phyloP scores from a whole-genome alignment of 2,888 invertebrate genomes.

The Tenthredo amoena region DNA sequence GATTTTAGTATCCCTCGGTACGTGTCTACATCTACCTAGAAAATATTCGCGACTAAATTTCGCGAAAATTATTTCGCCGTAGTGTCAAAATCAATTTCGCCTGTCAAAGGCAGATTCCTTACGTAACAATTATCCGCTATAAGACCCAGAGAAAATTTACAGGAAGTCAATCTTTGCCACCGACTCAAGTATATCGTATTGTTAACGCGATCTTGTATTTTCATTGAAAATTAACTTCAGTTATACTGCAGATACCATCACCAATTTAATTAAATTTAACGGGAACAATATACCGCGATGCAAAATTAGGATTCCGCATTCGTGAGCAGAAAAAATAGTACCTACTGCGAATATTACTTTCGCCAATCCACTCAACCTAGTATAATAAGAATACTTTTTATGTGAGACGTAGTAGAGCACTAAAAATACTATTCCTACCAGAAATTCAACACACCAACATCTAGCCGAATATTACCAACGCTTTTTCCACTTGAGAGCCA shows the following conservation, averaged over 20 bases:
- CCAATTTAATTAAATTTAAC: background rate
- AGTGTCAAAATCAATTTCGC: background rate
- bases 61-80: background rate
- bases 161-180: background rate
- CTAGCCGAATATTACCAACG: background rate
- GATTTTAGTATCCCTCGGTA: background rate
- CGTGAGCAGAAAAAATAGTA: background rate
- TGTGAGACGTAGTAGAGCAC: background rate
- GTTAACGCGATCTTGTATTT: background rate
- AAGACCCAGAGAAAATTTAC: background rate
- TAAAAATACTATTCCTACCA: constrained; percentile 23
- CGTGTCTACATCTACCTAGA: background rate
- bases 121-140: background rate
- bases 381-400: constrained; percentile 17
- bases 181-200: background rate
- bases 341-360: constrained; percentile 10
- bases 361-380: constrained; percentile 3
- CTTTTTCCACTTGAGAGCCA: constrained; percentile 2
- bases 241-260: background rate
- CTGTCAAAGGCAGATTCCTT: background rate
- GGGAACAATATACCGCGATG: background rate
- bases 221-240: too few species aligned
- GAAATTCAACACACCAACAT: background rate
- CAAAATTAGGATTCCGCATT: background rate
- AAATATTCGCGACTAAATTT: background rate